Conservation (phyloP, 2,797 vertebrate species). For the Arrhamphus sclerolepis region DNA sequence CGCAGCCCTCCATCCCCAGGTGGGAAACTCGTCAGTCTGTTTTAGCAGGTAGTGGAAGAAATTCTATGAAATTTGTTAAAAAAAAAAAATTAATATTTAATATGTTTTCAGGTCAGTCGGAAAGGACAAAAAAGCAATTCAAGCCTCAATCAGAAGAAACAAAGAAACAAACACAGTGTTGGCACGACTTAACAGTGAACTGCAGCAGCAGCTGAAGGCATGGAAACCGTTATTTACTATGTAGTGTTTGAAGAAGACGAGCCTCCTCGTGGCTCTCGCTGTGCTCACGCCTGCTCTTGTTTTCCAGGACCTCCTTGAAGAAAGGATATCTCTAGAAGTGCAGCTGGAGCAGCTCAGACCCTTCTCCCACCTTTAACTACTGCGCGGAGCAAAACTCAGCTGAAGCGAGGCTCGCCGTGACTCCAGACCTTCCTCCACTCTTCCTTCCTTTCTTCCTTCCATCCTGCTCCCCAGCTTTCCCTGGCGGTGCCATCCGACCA, state of each 20-base stretch:
- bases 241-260: background rate
- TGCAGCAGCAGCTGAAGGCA: slow-evolving; percentile 97
- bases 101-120: slow-evolving; percentile 87
- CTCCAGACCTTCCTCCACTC: slow-evolving; percentile 37
- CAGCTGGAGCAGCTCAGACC: slow-evolving; percentile 99
- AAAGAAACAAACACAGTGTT: slow-evolving; percentile 99
- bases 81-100: too few species aligned
- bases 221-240: background rate
- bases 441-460: slow-evolving; percentile 34
- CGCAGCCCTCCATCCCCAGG: slow-evolving; percentile 96
- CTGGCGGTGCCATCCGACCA: slow-evolving; percentile 26
- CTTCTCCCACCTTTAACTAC: slow-evolving; percentile 96
- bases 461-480: slow-evolving; percentile 77
- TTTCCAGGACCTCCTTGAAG: slow-evolving; percentile 94
- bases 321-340: slow-evolving; percentile 98
- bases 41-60: too few species aligned
- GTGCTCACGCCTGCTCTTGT: background rate
- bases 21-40: slow-evolving; percentile 45
- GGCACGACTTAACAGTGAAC: slow-evolving; percentile 97
- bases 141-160: slow-evolving; percentile 98
- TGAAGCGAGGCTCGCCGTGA: slow-evolving; percentile 51
- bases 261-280: background rate
- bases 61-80: too few species aligned
- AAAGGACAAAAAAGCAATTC: slow-evolving; percentile 98
- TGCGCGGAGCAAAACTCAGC: slow-evolving; percentile 22